phyloP scores from a whole-genome alignment of 2,113 vertebrate genomes.

The Fulmarus glacialis region DNA sequence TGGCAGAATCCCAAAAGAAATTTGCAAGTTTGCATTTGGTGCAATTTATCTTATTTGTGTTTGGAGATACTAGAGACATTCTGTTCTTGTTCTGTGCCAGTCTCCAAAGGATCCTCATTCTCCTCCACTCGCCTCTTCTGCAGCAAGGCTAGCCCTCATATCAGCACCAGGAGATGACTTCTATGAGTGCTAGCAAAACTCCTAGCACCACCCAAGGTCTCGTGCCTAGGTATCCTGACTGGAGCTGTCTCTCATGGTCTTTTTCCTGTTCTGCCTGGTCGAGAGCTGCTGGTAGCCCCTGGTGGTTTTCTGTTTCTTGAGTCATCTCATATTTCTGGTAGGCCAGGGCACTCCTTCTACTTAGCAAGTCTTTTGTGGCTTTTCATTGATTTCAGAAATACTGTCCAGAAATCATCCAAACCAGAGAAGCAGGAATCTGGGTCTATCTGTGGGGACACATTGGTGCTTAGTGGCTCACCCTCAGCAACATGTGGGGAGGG shows the following conservation, averaged over 20 bases:
- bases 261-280: background rate
- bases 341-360: background rate
- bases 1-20: background rate
- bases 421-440: background rate
- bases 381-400: background rate
- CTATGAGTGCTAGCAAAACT: background rate
- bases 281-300: background rate
- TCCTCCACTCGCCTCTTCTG: background rate
- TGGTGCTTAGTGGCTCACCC: background rate
- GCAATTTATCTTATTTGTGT: background rate
- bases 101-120: background rate
- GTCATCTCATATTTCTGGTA: background rate
- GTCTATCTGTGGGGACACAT: fast-evolving
- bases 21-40: background rate
- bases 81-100: background rate
- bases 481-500: background rate
- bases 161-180: background rate
- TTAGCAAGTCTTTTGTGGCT: background rate
- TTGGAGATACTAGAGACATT: background rate
- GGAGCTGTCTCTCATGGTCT: background rate
- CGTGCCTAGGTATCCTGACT: fast-evolving
- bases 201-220: background rate
- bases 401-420: background rate
- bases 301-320: background rate
- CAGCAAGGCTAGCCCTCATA: background rate